Conservation (phyloP, 2,797 vertebrate genomes). For the Urophycis tenuis region DNA sequence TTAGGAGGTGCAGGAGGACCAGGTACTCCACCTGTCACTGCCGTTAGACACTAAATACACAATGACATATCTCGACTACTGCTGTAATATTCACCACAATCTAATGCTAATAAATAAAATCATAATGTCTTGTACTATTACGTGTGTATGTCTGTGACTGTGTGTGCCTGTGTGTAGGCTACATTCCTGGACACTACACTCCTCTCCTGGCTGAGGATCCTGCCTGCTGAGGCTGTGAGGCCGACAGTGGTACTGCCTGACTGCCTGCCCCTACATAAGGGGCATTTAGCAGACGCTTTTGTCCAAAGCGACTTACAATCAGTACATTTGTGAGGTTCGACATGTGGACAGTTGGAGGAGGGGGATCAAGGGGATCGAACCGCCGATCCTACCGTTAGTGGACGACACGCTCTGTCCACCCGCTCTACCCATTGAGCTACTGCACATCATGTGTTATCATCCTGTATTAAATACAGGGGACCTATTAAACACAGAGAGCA, state of each 20-base stretch:
- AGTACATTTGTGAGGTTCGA: no score
- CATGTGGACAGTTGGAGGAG: no score
- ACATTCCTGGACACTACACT: not conserved
- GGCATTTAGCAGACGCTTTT: no score
- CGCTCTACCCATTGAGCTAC: no score
- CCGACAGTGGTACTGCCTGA: not conserved
- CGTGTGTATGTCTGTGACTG: constrained; percentile 7
- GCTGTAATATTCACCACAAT: not conserved
- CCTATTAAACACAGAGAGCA: no score
- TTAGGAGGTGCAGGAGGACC: no score
- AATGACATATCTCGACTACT: not conserved
- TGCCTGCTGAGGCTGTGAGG: not conserved
- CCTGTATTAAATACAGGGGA: not conserved
- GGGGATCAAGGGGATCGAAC: no score
- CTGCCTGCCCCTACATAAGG: no score
- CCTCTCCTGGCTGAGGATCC: not conserved
- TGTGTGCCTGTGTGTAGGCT: constrained; percentile 1
- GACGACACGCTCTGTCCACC: no score
- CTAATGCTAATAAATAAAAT: not conserved
- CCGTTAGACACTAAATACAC: not conserved
- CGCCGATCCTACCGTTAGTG: no score
- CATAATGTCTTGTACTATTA: not conserved
- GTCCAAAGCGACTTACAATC: no score
- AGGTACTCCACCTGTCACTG: not conserved
- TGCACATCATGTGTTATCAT: not conserved